Evolutionary conservation across 2,797 vertebrate genomes (phyloP).

Genomic region (Anguilla obscura): DNA sequence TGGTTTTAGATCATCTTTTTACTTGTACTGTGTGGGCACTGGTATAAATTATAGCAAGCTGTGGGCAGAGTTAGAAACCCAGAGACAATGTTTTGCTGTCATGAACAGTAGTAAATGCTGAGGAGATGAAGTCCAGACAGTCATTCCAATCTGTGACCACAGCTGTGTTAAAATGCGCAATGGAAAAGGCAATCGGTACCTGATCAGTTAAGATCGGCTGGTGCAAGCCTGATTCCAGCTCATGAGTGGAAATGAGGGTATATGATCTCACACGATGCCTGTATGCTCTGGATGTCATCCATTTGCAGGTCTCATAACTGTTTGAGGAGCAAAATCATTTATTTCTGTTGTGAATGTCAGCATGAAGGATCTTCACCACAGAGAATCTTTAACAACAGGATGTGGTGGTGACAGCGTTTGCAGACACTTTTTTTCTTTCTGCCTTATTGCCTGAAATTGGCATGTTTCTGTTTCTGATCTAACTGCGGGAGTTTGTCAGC

Average conservation of each 20-base stretch:
- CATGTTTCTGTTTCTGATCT: background rate
- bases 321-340: background rate
- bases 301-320: background rate
- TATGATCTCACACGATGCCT: background rate
- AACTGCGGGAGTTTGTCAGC: background rate
- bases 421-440: background rate
- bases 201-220: background rate
- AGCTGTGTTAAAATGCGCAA: background rate
- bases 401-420: background rate
- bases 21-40: background rate
- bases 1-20: background rate
- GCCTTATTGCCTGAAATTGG: background rate
- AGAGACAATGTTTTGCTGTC: background rate
- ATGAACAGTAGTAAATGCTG: background rate
- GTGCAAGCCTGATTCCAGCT: background rate
- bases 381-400: conserved; percentile 14
- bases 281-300: background rate
- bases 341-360: conserved; percentile 4
- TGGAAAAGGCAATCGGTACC: background rate
- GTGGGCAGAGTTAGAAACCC: background rate
- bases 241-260: background rate
- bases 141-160: background rate
- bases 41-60: background rate
- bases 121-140: background rate
- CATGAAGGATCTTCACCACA: background rate